Conservation (phyloP, 2,113 vertebrate species). For the Oncorhynchus nerka region DNA sequence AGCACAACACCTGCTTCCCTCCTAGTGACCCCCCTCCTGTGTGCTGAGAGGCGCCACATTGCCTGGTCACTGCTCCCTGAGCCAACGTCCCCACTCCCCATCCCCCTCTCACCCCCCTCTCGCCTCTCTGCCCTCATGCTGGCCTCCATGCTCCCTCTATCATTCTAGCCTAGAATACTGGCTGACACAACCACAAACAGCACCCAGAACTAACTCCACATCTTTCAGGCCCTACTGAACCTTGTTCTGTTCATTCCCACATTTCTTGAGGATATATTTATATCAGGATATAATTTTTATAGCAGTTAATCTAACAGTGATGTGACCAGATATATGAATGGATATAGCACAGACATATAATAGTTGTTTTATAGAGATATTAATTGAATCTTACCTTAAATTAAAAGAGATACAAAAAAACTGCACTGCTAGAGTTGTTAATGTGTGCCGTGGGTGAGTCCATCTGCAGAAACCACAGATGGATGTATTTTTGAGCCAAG, state of each 20-base stretch:
- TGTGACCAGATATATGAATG: not conserved
- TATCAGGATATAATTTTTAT: not conserved
- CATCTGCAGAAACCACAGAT: not conserved
- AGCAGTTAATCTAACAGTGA: not conserved
- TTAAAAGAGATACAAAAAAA: not conserved
- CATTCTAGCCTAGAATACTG: slow-evolving; percentile 41
- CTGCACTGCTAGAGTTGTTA: not conserved
- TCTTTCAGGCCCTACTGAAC: slow-evolving; percentile 12
- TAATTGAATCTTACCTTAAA: not conserved
- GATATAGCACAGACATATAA: not conserved
- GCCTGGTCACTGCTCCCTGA: slow-evolving; percentile 42
- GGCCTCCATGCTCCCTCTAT: slow-evolving; percentile 49
- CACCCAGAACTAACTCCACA: slow-evolving; percentile 6
- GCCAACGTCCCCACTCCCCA: slow-evolving; percentile 34
- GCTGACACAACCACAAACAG: slow-evolving; percentile 6
- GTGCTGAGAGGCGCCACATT: slow-evolving; percentile 50
- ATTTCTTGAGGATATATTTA: not conserved
- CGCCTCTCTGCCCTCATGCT: slow-evolving; percentile 42
- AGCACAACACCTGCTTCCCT: slow-evolving; percentile 75
- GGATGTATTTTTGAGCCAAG: not conserved
- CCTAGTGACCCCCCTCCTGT: slow-evolving; percentile 47
- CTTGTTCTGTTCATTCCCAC: not conserved
- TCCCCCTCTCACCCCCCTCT: slow-evolving; percentile 43
- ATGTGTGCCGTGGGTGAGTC: not conserved
- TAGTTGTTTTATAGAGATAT: not conserved